Percentiles rank a stretch among this genome's conserved stretches.
phyloP scores from a whole-genome alignment of 2,888 invertebrate genomes.

The Euzophera pinguis region DNA sequence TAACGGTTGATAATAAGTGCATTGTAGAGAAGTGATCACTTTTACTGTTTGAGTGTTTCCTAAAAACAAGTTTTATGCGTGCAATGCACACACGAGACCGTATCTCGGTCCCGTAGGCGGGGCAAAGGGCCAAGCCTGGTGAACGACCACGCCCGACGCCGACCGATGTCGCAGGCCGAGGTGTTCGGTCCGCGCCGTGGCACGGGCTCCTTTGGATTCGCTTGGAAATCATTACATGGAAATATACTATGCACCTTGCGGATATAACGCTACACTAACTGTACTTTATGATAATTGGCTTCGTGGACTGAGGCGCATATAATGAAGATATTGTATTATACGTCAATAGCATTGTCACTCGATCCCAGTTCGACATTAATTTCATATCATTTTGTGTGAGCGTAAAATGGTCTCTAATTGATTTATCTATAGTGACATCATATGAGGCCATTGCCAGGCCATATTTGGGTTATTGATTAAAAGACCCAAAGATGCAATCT shows the following conservation, averaged over 20 bases:
- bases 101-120: conserved; percentile 39
- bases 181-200: conserved; percentile 13
- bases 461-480: no score
- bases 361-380: neutral
- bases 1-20: no score
- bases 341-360: neutral
- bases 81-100: conserved; percentile 20
- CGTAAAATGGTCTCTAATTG: no score
- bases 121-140: conserved; percentile 49
- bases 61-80: conserved; percentile 9
- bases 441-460: no score
- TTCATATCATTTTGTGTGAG: neutral
- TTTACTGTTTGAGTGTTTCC: conserved; percentile 4
- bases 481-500: no score
- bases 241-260: conserved; percentile 1
- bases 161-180: conserved; percentile 5
- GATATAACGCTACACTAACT: conserved; percentile 9
- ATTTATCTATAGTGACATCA: no score
- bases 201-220: conserved; percentile 22
- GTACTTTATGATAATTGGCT: conserved; percentile 11
- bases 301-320: neutral
- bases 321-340: neutral
- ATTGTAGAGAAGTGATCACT: neutral
- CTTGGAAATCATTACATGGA: conserved; percentile 27
- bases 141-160: conserved; percentile 45